Evolutionary conservation across 2,888 invertebrate genomes (phyloP), one percentile per base, ranked within the genome.

Genomic region (Drosophila helvetica): DNA sequence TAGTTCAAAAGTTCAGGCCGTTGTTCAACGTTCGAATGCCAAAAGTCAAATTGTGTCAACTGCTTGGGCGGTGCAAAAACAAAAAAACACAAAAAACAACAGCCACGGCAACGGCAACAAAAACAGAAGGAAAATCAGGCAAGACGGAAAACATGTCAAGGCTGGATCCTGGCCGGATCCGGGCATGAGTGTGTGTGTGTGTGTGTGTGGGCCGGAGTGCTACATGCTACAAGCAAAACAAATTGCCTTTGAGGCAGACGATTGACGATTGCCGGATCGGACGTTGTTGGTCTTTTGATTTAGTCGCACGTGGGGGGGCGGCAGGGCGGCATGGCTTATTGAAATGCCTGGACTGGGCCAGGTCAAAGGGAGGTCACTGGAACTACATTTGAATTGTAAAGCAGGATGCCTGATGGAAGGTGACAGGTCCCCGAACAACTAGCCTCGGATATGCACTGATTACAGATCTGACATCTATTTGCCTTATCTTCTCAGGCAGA

Each of bases 11-110:
- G 88, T 80, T 78, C 80, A 75, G 59, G 68, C 68, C 66, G 66
- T 57, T 50, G 67, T 57, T 45, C 18, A 47, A 62, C 73, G 72
- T 68, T 60, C 54, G 66, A 72, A 66, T 78, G 89, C 79, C 84
- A 86, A 77, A 79, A 86, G 86, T 80, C 86, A 77, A 82, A 77
- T 70, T 86, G 80, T 86, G 80, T 76, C 89, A 78, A 84, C 74
- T 74, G 69, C 19, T 62, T 25, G 59, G 25, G 61, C 60, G 55
- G 48, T 67, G 43, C 58, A 59, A 56, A 55, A 51, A 46, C 27
- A 69, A 55, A 59, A 57, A 48, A 46, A 42, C 67, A 25, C 19
- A 54, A 17, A 33, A 22, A 17, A 17, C 30, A 22, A 17, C 30
- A 33, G 27, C 22, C 58, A 45, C 22, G 4, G 22, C 22, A 54